Percentiles rank a stretch among this genome's conserved stretches.
phyloP scores from a whole-genome alignment of 2,888 invertebrate genomes.

The Chalcis sispes region DNA sequence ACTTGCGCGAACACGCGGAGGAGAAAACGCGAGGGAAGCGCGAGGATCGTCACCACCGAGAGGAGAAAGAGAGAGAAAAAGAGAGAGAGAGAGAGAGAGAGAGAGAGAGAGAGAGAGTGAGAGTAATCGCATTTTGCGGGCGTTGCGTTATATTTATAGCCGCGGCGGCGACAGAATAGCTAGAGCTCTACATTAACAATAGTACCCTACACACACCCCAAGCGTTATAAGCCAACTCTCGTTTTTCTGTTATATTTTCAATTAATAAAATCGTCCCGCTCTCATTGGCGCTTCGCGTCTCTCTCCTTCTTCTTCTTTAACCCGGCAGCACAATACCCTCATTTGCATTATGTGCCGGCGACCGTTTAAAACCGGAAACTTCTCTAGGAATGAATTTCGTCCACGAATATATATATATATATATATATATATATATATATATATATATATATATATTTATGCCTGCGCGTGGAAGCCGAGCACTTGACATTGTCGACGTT shows the following conservation, averaged over 20 bases:
- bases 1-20: background rate
- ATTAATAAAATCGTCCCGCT: slow-evolving; percentile 42
- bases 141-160: slow-evolving; percentile 42
- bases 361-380: slow-evolving; percentile 27
- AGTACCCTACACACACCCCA: too few relatives aligned
- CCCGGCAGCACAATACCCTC: slow-evolving; percentile 6
- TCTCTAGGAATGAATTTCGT: background rate
- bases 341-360: slow-evolving; percentile 23
- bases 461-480: too few relatives aligned
- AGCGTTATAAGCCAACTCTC: slow-evolving; percentile 14
- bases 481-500: too few relatives aligned
- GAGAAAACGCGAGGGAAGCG: too few relatives aligned
- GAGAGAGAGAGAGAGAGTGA: background rate
- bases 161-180: slow-evolving; percentile 35
- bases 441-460: too few relatives aligned
- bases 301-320: background rate
- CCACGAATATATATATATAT: too few relatives aligned
- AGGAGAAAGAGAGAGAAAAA: background rate
- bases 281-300: background rate
- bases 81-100: background rate
- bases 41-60: background rate
- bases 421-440: too few relatives aligned
- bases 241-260: slow-evolving; percentile 18
- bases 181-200: too few relatives aligned
- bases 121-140: background rate